A percentile compares a stretch with the other conserved stretches of the same genome.
Conservation (phyloP, 2,888 invertebrate genomes). For the Diarsia rubi region DNA sequence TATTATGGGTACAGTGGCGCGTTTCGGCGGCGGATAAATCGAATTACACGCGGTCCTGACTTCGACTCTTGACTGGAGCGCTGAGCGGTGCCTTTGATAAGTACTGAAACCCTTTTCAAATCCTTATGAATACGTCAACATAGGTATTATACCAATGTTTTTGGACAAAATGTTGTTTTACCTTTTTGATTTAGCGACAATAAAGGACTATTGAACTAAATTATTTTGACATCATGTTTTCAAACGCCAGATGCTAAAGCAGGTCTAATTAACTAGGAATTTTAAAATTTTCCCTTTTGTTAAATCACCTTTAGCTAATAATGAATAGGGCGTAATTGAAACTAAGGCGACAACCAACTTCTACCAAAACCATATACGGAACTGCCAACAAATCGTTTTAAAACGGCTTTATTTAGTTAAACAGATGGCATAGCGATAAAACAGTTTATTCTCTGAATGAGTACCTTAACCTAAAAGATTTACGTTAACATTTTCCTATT, state of each 20-base stretch:
- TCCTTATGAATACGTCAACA: constrained; percentile 64
- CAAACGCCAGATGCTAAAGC: neutral
- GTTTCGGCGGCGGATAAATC: constrained; percentile 74
- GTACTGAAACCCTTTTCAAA: constrained; percentile 75
- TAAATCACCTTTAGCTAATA: no score
- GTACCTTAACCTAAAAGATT: no score
- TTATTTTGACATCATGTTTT: neutral
- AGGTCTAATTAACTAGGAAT: no score
- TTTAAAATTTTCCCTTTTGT: no score
- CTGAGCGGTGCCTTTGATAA: constrained; percentile 75
- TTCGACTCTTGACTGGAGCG: constrained; percentile 73
- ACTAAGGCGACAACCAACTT: no score
- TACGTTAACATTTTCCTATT: no score
- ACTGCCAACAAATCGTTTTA: no score
- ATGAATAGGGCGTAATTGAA: no score
- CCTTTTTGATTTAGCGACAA: neutral
- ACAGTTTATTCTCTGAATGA: no score
- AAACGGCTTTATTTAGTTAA: no score
- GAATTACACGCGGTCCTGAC: constrained; percentile 79
- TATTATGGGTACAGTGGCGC: constrained; percentile 75
- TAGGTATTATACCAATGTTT: constrained; percentile 7
- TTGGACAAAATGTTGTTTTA: constrained; percentile 1
- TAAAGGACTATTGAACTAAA: neutral
- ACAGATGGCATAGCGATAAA: no score
- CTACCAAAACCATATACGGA: no score